phyloP scores from a whole-genome alignment of 1,140 invertebrate genomes.

The Philotrypesis tridentata region DNA sequence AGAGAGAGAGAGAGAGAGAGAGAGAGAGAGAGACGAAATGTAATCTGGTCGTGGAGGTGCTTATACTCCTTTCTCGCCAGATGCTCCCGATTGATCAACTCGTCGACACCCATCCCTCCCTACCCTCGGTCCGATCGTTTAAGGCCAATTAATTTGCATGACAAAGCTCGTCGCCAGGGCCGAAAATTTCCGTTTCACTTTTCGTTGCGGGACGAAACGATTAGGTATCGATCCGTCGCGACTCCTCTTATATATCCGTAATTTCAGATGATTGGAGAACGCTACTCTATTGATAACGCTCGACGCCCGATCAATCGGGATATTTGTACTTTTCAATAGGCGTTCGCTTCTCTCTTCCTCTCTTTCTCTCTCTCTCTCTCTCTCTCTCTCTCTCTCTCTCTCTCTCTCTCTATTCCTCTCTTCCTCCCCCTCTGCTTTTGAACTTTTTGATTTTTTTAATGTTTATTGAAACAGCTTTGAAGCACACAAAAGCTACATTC shows the following conservation, averaged over 20 bases:
- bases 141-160: neutral
- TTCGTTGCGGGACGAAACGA: neutral
- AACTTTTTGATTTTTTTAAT: too few relatives aligned
- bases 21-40: neutral
- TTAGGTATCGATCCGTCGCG: neutral
- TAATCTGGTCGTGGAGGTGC: neutral
- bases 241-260: neutral
- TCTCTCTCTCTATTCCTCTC: too few relatives aligned
- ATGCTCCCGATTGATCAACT: conserved; percentile 31
- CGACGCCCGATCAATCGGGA: neutral
- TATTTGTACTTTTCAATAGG: neutral
- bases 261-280: neutral
- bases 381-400: neutral
- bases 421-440: too few relatives aligned
- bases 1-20: neutral
- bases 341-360: neutral
- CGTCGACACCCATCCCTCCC: neutral
- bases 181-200: neutral
- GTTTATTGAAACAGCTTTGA: too few relatives aligned
- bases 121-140: neutral
- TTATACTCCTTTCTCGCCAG: neutral
- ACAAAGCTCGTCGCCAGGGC: neutral
- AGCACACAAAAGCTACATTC: neutral
- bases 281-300: neutral
- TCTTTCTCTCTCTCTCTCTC: neutral